Conservation (phyloP, 2,797 vertebrate genomes). For the Siniperca obscura region DNA sequence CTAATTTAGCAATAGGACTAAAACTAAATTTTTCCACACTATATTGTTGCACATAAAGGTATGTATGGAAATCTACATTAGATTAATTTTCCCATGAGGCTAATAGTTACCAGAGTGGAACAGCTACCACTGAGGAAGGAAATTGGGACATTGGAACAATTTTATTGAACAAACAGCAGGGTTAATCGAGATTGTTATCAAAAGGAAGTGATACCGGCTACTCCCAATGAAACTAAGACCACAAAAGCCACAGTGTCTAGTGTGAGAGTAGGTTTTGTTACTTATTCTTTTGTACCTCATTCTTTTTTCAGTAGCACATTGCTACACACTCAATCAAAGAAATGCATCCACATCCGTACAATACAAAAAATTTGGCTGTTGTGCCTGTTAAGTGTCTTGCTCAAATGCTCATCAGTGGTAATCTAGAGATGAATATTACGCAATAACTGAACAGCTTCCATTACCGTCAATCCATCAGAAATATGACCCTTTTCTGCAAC, state of each 20-base stretch:
- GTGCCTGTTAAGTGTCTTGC: too few relatives aligned
- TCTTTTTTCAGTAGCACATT: background rate
- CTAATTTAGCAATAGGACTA: background rate
- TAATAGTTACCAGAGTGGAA: slow-evolving; percentile 40
- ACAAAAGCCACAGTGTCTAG: slow-evolving; percentile 52
- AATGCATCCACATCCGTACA: background rate
- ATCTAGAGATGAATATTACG: background rate
- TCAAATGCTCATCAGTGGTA: background rate
- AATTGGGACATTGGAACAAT: slow-evolving; percentile 57
- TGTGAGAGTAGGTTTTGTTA: slow-evolving; percentile 1
- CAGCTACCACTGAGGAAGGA: slow-evolving; percentile 60
- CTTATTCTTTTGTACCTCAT: background rate
- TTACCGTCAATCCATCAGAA: background rate
- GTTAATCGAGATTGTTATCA: slow-evolving; percentile 63
- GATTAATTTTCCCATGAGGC: slow-evolving; percentile 48
- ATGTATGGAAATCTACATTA: slow-evolving; percentile 38
- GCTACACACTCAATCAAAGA: background rate
- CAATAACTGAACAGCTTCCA: slow-evolving; percentile 2
- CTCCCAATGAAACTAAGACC: slow-evolving; percentile 64
- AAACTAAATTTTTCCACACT: background rate
- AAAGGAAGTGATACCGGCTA: slow-evolving; percentile 68
- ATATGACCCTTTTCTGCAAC: background rate
- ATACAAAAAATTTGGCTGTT: background rate
- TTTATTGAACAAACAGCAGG: slow-evolving; percentile 61
- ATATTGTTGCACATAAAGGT: slow-evolving; percentile 6